Percentiles rank a stretch among this genome's conserved stretches.
Evolutionary conservation across 2,113 vertebrate genomes (phyloP).

Genomic region (Albula glossodonta): DNA sequence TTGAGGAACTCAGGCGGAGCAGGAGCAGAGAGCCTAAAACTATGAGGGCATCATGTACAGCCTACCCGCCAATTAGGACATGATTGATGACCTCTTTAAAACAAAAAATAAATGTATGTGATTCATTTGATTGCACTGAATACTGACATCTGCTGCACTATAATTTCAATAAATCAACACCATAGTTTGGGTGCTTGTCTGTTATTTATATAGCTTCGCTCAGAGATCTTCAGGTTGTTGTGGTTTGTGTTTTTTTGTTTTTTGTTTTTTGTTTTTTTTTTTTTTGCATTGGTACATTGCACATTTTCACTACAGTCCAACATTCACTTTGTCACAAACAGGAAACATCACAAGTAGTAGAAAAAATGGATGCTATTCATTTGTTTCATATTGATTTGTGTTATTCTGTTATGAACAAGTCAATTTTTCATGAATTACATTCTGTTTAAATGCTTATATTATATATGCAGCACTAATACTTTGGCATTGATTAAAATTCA

Average conservation of each 20-base stretch:
- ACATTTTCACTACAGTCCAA: neutral
- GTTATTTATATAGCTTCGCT: neutral
- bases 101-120: conserved; percentile 30
- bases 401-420: neutral
- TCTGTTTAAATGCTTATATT: neutral
- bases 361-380: neutral
- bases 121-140: conserved; percentile 36
- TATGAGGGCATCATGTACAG: conserved; percentile 32
- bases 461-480: neutral
- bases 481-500: neutral
- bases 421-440: neutral
- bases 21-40: conserved; percentile 45
- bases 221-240: neutral
- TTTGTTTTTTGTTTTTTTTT: neutral
- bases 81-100: conserved; percentile 46
- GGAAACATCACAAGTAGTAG: neutral
- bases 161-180: conserved; percentile 42
- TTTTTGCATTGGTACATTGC: neutral
- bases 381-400: neutral
- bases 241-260: neutral
- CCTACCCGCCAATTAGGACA: conserved; percentile 23
- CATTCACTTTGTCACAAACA: neutral
- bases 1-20: conserved; percentile 26
- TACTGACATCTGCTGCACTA: conserved; percentile 47
- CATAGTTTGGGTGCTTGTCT: conserved; percentile 27